Conservation (phyloP, 2,888 invertebrate species). For the Eupithecia dodoneata region DNA sequence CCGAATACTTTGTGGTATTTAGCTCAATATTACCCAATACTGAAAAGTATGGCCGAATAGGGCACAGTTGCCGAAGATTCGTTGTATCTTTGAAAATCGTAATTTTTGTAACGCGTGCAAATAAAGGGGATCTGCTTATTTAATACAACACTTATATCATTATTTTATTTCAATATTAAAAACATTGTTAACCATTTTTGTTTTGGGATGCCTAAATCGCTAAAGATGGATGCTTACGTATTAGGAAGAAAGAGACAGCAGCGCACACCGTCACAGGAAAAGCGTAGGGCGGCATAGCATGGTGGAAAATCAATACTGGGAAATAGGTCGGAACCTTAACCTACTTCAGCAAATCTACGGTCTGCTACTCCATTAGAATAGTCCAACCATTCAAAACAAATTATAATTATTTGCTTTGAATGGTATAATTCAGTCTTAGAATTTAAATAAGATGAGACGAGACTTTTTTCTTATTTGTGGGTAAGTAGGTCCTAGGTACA, state of each 20-base stretch:
- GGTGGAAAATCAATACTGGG: constrained; percentile 9
- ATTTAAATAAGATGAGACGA: not conserved
- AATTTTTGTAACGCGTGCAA: no score
- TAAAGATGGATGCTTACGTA: not conserved
- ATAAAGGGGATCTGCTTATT: no score
- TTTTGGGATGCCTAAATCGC: not conserved
- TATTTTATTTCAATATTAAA: not conserved
- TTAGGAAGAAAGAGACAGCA: not conserved
- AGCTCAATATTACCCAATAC: no score
- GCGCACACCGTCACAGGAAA: not conserved
- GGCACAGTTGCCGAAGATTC: no score
- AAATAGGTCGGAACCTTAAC: constrained; percentile 9
- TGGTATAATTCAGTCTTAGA: not conserved
- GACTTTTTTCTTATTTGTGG: not conserved
- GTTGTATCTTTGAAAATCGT: no score
- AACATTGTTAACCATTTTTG: not conserved
- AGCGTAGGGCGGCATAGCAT: not conserved
- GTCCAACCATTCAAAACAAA: not conserved
- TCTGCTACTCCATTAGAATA: not conserved
- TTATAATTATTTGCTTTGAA: not conserved
- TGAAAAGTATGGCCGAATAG: no score
- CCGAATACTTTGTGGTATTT: no score
- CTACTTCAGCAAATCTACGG: not conserved
- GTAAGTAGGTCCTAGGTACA: not conserved
- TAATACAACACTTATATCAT: not conserved